These are phyloP conservation scores for Nanorana parkeri DNA, from an alignment of 2,113 vertebrate species.

Conservation along the genomic window DNA sequence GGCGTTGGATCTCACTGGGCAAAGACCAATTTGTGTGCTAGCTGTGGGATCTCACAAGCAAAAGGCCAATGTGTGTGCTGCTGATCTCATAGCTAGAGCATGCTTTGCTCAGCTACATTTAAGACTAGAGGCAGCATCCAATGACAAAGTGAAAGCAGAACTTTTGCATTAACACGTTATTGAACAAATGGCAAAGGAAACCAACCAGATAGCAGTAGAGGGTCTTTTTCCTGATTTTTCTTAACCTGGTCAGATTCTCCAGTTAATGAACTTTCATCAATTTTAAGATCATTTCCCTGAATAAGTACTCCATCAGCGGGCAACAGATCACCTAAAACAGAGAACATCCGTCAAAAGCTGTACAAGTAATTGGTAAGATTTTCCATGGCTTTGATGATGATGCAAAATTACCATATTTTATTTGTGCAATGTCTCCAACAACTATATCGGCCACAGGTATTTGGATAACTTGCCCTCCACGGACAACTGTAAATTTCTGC, in stretches of 20 bases:
- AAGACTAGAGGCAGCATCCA: too few relatives aligned
- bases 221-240: constrained; percentile 91
- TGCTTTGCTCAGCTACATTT: too few relatives aligned
- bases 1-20: too few relatives aligned
- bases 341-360: constrained; percentile 23
- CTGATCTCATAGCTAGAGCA: too few relatives aligned
- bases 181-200: background rate
- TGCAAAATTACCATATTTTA: constrained; percentile 88
- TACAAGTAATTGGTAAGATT: background rate
- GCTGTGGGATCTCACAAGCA: too few relatives aligned
- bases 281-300: constrained; percentile 97
- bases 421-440: constrained; percentile 96
- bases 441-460: constrained; percentile 97
- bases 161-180: background rate
- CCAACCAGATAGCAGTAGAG: constrained; percentile 94
- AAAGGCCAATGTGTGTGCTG: too few relatives aligned
- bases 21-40: too few relatives aligned
- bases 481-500: constrained; percentile 96
- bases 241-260: constrained; percentile 98
- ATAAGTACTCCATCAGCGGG: constrained; percentile 94
- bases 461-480: constrained; percentile 94
- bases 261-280: constrained; percentile 97
- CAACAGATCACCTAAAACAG: constrained; percentile 90
- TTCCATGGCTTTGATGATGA: background rate
- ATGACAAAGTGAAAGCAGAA: too few relatives aligned